phyloP scores from a whole-genome alignment of 37 sponge, comb jelly and placozoan genomes.

The Spongilla lacustris region DNA sequence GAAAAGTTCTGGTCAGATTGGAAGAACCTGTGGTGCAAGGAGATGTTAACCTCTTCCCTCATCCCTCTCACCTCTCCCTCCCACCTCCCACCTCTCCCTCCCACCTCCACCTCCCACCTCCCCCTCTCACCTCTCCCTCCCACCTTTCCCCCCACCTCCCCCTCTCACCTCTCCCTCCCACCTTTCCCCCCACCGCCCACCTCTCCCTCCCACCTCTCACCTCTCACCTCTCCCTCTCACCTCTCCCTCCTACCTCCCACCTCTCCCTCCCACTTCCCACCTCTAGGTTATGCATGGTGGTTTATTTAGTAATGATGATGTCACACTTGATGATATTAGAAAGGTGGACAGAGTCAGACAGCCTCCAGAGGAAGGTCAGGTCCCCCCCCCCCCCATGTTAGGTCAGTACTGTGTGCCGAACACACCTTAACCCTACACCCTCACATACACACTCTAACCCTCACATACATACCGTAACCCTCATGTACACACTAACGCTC shows the following conservation, averaged over 20 bases:
- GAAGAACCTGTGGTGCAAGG: too few relatives aligned
- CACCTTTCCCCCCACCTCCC: not conserved
- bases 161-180: too few relatives aligned
- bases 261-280: not conserved
- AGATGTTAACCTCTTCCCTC: too few relatives aligned
- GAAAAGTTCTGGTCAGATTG: constrained; percentile 80
- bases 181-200: not conserved
- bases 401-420: not conserved
- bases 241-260: too few relatives aligned
- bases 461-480: not conserved
- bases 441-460: not conserved
- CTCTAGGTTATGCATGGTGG: constrained; percentile 93
- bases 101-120: not conserved
- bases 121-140: not conserved
- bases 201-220: not conserved
- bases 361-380: constrained; percentile 57
- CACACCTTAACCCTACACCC: not conserved
- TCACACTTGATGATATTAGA: constrained; percentile 86
- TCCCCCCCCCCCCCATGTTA: too few relatives aligned
- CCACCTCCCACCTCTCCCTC: not conserved
- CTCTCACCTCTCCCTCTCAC: not conserved
- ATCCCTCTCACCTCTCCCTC: not conserved
- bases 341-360: constrained; percentile 64
- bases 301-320: constrained; percentile 86
- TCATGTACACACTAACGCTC: too few relatives aligned